Evolutionary conservation across 2,797 vertebrate species (phyloP), one percentile per base, ranked within the genome.

Genomic region (Gymnothorax javanicus): DNA sequence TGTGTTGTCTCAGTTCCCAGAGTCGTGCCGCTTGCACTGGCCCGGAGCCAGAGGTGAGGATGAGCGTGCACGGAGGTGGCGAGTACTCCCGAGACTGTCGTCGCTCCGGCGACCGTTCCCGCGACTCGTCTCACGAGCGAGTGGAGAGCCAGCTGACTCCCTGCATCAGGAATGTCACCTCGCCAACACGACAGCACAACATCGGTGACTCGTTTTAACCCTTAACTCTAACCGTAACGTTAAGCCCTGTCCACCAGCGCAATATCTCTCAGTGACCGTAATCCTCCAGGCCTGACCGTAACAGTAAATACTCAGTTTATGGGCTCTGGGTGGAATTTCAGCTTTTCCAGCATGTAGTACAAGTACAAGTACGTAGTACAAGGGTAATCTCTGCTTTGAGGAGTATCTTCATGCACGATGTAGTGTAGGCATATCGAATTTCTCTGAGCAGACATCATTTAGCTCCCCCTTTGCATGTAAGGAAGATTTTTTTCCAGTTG

Each of bases 91-190:
- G 96, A 90, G 97, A 97, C 89, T 96, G 97, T 84, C 95, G 97
- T 64, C 96, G 98, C 52, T 99, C 98, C 81, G 97, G 97, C 81
- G 98, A 99, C 92, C 96, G 97, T 87, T 99, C 98, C 17, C 96
- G 98, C 11, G 98, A 99, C 93, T 98, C 98, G 0, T 99, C 98
- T 87, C 98, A 99, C 0, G 99, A 99, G 92, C 95, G 98, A 92
- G 95, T 94, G 25, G 98, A 99, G 90, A 96, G 97, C 84, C 98
- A 98, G 89, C 96, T 99, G 89, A 99, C 98, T 67, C 99, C 99
- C 0, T 99, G 99, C 95, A 99, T 99, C 94, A 95, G 98, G 93
- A 99, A 99, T 81, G 96, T 99, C 81, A 98, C 97, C 7, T 99
- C 99, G 56, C 98, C 98, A 83, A 99, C 98, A 23, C 95, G 98